Percentiles rank a stretch among this genome's conserved stretches.
These are phyloP conservation scores for Colinus virginianus DNA, from an alignment of 2,113 vertebrate species.

Conservation along the genomic window DNA sequence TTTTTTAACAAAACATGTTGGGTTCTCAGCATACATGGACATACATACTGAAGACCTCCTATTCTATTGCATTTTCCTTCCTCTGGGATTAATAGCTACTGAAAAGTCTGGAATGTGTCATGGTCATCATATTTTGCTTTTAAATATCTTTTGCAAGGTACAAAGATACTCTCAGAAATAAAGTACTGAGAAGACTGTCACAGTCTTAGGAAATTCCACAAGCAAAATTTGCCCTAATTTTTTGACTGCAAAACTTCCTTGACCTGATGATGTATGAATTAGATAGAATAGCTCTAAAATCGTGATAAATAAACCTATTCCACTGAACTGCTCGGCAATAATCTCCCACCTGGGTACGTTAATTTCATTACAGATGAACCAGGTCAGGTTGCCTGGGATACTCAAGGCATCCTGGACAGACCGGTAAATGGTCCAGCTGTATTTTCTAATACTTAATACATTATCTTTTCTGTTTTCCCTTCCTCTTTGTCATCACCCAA, in stretches of 20 bases:
- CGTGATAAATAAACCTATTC: conserved; percentile 32
- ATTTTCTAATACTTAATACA: background rate
- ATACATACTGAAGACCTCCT: background rate
- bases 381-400: conserved; percentile 30
- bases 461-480: background rate
- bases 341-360: background rate
- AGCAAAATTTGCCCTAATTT: background rate
- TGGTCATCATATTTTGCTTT: background rate
- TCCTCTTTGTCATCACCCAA: background rate
- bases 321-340: background rate
- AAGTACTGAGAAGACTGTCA: background rate
- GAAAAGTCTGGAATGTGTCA: background rate
- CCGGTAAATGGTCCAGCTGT: background rate
- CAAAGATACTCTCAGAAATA: background rate
- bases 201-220: background rate
- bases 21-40: background rate
- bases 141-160: background rate
- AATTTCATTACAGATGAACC: conserved; percentile 45
- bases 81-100: background rate
- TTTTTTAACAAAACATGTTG: background rate
- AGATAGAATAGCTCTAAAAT: conserved; percentile 12
- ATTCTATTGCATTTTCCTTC: background rate
- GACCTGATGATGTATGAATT: background rate
- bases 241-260: background rate
- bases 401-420: background rate